Evolutionary conservation across 2,113 vertebrate species (phyloP).

Genomic region (Sebastes schlegelii): DNA sequence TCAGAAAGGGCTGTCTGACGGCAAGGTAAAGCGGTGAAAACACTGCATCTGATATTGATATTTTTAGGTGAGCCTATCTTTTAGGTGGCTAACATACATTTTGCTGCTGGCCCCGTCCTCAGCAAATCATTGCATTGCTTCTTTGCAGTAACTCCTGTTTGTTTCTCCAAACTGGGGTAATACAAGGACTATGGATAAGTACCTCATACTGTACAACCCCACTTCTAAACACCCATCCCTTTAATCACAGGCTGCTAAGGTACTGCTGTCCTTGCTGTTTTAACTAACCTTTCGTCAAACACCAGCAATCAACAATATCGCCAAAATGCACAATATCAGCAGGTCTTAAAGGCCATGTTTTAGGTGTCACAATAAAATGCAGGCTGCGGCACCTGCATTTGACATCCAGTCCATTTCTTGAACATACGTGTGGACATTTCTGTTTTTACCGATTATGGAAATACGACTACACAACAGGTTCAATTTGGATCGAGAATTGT

Average conservation of each 20-base stretch:
- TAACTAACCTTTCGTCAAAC: conserved; percentile 34
- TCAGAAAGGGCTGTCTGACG: no score
- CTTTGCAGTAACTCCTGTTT: no score
- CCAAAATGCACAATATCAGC: background rate
- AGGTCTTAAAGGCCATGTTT: background rate
- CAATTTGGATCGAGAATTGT: conserved; percentile 4
- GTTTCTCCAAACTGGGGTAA: no score
- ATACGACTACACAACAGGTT: background rate
- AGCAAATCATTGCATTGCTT: no score
- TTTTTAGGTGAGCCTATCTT: no score
- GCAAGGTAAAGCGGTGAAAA: no score
- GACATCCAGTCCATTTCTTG: background rate
- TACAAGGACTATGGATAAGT: no score
- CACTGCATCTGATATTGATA: no score
- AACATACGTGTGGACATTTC: background rate
- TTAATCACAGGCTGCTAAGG: conserved; percentile 46
- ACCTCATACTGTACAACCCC: no score
- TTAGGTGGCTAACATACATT: no score
- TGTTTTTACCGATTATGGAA: conserved; percentile 32
- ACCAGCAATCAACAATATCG: background rate
- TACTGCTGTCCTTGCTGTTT: conserved; percentile 35
- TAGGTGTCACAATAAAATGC: background rate
- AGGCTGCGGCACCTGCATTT: background rate
- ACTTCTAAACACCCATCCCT: background rate
- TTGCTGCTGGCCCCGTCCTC: no score